Evolutionary conservation across 2,888 invertebrate genomes (phyloP).

Genomic region (Agonopterix subpropinquella): DNA sequence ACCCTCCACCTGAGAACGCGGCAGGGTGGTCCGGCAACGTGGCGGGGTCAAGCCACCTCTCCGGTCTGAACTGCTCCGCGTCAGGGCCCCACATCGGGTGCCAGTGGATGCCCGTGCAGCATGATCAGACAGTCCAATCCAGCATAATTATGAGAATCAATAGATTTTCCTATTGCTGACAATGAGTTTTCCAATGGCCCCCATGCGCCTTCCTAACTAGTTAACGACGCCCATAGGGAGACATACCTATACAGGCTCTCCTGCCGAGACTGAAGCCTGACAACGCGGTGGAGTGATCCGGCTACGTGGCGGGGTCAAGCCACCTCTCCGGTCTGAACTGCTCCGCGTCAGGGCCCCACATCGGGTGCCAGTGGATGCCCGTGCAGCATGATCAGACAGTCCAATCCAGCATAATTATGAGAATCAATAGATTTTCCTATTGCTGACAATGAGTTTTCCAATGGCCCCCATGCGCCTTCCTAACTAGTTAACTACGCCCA

Average conservation of each 20-base stretch:
- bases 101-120: constrained; percentile 25
- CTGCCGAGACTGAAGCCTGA: constrained; percentile 31
- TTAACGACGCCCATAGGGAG: too few relatives aligned
- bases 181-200: too few relatives aligned
- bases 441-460: too few relatives aligned
- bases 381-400: constrained; percentile 25
- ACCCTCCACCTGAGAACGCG: too few relatives aligned
- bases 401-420: constrained; percentile 22
- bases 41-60: constrained; percentile 31
- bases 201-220: too few relatives aligned
- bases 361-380: constrained; percentile 27
- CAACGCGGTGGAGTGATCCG: too few relatives aligned
- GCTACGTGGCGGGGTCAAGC: constrained; percentile 23
- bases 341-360: constrained; percentile 28
- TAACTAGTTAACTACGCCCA: too few relatives aligned
- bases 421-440: too few relatives aligned
- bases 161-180: too few relatives aligned
- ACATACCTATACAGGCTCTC: constrained; percentile 5
- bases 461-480: too few relatives aligned
- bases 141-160: constrained; percentile 6
- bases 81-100: constrained; percentile 35
- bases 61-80: constrained; percentile 28
- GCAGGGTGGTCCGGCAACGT: too few relatives aligned
- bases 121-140: constrained; percentile 26
- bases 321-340: constrained; percentile 37